Evolutionary conservation across 2,797 vertebrate genomes (phyloP).

Genomic region (Silurus aristotelis): DNA sequence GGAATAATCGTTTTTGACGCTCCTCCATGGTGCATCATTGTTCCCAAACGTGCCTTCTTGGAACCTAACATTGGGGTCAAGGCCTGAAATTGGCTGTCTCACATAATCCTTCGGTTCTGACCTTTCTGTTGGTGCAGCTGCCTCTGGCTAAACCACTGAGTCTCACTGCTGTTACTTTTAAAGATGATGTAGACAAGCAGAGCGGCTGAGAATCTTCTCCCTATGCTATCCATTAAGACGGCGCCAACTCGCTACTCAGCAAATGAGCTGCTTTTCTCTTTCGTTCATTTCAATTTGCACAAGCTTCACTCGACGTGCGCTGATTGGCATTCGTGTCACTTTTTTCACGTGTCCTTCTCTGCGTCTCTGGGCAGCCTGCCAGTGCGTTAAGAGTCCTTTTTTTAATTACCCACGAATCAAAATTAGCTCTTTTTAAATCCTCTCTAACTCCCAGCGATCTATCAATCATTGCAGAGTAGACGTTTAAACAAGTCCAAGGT

Average conservation of each 20-base stretch:
- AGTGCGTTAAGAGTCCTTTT: conserved; percentile 48
- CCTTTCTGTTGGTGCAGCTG: conserved; percentile 28
- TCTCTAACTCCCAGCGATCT: conserved; percentile 40
- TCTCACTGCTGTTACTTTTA: conserved; percentile 11
- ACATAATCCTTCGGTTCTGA: conserved; percentile 35
- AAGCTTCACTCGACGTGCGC: conserved; percentile 20
- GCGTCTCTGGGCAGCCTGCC: conserved; percentile 45
- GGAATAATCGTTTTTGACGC: not conserved
- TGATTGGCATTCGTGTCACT: conserved; percentile 41
- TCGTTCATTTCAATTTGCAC: conserved; percentile 20
- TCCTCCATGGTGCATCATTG: conserved; percentile 16
- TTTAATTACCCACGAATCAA: conserved; percentile 52
- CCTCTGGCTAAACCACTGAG: conserved; percentile 28
- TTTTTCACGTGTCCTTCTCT: conserved; percentile 31
- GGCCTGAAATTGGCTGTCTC: conserved; percentile 32
- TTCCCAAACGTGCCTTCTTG: conserved; percentile 28
- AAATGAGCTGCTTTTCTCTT: conserved; percentile 19
- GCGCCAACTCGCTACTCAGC: not conserved
- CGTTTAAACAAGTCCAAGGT: conserved; percentile 54
- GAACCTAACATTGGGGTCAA: conserved; percentile 30
- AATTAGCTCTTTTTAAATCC: conserved; percentile 40
- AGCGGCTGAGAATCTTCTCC: not conserved
- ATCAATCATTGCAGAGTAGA: conserved; percentile 46
- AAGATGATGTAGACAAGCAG: conserved; percentile 18
- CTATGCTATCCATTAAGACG: not conserved